A percentile compares a stretch with the other conserved stretches of the same genome.
phyloP scores from a whole-genome alignment of 2,888 invertebrate genomes.

The Cheilosia grossa region DNA sequence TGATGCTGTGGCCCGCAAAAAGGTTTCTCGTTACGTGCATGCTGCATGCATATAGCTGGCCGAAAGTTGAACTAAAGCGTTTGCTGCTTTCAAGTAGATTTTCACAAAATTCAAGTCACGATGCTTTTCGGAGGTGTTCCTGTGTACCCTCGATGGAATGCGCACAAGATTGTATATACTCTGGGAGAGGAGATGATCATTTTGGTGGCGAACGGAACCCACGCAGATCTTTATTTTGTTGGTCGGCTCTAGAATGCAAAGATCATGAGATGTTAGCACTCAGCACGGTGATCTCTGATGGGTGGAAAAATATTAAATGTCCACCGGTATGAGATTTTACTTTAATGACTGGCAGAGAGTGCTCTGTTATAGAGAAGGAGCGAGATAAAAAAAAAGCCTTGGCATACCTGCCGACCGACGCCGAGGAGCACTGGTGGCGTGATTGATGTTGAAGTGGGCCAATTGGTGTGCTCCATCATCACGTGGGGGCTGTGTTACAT shows the following conservation, averaged over 20 bases:
- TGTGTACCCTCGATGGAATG: slow-evolving; percentile 52
- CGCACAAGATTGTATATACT: slow-evolving; percentile 30
- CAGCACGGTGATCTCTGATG: slow-evolving; percentile 47
- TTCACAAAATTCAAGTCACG: slow-evolving; percentile 68
- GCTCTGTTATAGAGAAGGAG: slow-evolving; percentile 4
- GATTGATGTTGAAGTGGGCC: slow-evolving; percentile 60
- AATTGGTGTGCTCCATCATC: slow-evolving; percentile 46
- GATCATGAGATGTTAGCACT: slow-evolving; percentile 65
- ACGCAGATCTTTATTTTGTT: slow-evolving; percentile 42
- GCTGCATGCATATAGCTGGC: slow-evolving; percentile 22
- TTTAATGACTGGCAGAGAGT: slow-evolving; percentile 29
- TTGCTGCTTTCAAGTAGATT: slow-evolving; percentile 21
- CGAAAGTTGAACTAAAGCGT: slow-evolving; percentile 53
- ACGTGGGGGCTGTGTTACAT: slow-evolving; percentile 17
- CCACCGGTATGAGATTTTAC: slow-evolving; percentile 27
- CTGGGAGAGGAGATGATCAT: slow-evolving; percentile 25
- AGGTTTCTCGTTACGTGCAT: slow-evolving; percentile 41
- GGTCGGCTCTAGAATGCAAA: slow-evolving; percentile 48
- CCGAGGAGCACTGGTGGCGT: slow-evolving; percentile 21
- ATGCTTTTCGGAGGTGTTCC: slow-evolving; percentile 65
- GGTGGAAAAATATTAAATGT: slow-evolving; percentile 66
- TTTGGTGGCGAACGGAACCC: slow-evolving; percentile 34
- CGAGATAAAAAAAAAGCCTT: slow-evolving; percentile 44
- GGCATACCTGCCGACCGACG: slow-evolving; percentile 1
- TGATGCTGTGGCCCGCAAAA: slow-evolving; percentile 35